Evolutionary conservation across 2,113 vertebrate species (phyloP).

Genomic region (Gallinago paraguaiae): DNA sequence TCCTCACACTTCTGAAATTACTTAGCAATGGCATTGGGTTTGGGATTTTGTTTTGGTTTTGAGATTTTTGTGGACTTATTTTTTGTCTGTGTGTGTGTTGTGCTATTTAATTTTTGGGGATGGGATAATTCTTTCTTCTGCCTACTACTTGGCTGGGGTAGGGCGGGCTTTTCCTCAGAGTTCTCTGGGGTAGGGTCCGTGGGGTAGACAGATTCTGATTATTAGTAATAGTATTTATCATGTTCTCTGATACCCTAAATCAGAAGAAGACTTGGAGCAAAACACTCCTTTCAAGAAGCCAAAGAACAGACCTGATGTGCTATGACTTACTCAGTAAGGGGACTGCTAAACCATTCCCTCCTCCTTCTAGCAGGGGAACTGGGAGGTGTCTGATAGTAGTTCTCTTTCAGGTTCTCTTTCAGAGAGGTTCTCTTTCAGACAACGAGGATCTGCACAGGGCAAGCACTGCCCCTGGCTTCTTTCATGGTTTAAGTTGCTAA

Average conservation of each 20-base stretch:
- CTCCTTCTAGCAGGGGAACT: neutral
- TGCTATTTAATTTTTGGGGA: neutral
- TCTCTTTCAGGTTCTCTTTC: neutral
- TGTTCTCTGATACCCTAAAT: neutral
- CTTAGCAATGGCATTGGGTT: neutral
- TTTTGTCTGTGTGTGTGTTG: conserved; percentile 27
- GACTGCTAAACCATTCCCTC: neutral
- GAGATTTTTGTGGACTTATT: neutral
- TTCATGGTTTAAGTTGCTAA: neutral
- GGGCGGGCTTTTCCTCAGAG: neutral
- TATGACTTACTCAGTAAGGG: neutral
- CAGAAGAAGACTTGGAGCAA: neutral
- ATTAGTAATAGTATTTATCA: neutral
- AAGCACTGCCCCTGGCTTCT: neutral
- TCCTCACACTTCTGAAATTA: neutral
- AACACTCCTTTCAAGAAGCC: neutral
- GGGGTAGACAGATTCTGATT: neutral
- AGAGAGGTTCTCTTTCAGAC: neutral
- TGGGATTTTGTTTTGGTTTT: conserved; percentile 25
- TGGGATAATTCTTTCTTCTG: neutral
- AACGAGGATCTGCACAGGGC: neutral
- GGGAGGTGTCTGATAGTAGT: neutral
- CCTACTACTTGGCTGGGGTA: neutral
- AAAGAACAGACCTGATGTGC: neutral
- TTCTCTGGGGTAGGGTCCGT: neutral